Evolutionary conservation across 2,888 invertebrate genomes (phyloP).

Genomic region (Penaeus monodon): DNA sequence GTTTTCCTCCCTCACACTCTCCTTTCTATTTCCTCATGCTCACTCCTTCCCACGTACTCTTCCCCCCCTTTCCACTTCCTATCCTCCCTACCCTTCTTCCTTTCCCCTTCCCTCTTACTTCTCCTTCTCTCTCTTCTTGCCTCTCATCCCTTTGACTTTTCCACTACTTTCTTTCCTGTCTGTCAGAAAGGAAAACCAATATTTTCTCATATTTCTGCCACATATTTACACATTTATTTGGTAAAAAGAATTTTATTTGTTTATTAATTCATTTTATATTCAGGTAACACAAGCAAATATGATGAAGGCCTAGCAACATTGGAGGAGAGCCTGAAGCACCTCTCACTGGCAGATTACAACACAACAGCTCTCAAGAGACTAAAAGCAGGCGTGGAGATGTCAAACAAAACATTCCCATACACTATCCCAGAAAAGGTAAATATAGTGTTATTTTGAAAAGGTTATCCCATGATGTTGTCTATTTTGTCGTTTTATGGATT

Average conservation of each 20-base stretch:
- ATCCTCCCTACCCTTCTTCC: too few relatives aligned
- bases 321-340: not conserved
- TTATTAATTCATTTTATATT: not conserved
- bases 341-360: constrained; percentile 11
- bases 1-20: too few relatives aligned
- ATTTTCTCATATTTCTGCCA: not conserved
- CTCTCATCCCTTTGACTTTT: too few relatives aligned
- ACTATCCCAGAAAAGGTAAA: constrained; percentile 35
- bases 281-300: not conserved
- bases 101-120: too few relatives aligned
- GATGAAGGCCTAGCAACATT: constrained; percentile 26
- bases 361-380: constrained; percentile 21
- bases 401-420: constrained; percentile 39
- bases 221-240: too few relatives aligned
- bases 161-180: too few relatives aligned
- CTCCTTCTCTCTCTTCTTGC: too few relatives aligned
- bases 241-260: not conserved
- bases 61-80: too few relatives aligned
- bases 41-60: too few relatives aligned
- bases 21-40: too few relatives aligned
- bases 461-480: too few relatives aligned
- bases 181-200: not conserved
- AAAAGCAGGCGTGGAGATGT: not conserved
- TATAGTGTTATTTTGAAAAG: not conserved
- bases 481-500: too few relatives aligned